Conservation (phyloP, 2,888 invertebrate species). For the Cataglyphis albicans region DNA sequence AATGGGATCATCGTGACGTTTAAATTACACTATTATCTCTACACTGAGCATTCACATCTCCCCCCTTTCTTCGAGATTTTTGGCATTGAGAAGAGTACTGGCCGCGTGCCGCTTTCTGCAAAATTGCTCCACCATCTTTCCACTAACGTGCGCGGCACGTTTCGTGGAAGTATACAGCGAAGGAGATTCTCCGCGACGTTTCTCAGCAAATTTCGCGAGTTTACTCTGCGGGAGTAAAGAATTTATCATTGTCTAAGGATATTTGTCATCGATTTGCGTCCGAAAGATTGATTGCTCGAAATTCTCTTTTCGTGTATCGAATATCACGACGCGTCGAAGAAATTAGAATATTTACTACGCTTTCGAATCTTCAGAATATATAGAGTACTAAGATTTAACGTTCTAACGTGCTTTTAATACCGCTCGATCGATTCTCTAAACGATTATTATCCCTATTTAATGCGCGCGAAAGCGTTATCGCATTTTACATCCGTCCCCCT, state of each 20-base stretch:
- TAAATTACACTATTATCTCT: constrained; percentile 74
- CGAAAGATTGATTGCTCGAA: background rate
- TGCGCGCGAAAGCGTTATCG: constrained; percentile 73
- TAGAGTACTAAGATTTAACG: constrained; percentile 37
- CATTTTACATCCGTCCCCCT: constrained; percentile 84
- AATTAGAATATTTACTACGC: constrained; percentile 39
- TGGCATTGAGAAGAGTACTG: constrained; percentile 81
- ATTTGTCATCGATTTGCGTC: constrained; percentile 8
- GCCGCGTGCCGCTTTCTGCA: constrained; percentile 58
- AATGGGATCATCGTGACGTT: constrained; percentile 85
- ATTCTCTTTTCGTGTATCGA: constrained; percentile 3
- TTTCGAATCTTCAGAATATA: constrained; percentile 34
- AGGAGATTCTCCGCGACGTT: background rate
- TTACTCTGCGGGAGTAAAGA: constrained; percentile 18
- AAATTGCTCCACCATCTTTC: constrained; percentile 17
- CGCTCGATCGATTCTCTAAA: constrained; percentile 49
- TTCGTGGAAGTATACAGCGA: constrained; percentile 1
- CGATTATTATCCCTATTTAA: constrained; percentile 32
- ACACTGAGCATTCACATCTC: constrained; percentile 63
- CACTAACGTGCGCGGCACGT: background rate
- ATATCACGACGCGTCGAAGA: constrained; percentile 29
- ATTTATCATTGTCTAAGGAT: constrained; percentile 29
- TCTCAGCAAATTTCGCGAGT: constrained; percentile 14
- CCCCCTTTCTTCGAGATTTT: constrained; percentile 66
- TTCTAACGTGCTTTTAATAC: constrained; percentile 35